Evolutionary conservation across 2,888 invertebrate genomes (phyloP).

Genomic region (Mantis religiosa): DNA sequence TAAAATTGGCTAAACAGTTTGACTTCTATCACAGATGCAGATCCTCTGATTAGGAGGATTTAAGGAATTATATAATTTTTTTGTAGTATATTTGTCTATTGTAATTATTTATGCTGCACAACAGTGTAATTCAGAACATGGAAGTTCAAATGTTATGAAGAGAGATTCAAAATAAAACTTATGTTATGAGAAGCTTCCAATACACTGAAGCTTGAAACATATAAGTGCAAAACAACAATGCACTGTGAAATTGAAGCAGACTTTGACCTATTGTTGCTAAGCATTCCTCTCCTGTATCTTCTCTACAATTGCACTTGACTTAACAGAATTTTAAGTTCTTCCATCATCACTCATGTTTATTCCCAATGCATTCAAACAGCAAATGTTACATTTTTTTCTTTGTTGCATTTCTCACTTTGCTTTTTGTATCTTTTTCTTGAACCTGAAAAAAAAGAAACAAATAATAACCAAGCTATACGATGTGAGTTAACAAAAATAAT

Average conservation of each 20-base stretch:
- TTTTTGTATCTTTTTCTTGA: constrained; percentile 20
- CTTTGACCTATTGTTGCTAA: neutral
- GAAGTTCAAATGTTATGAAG: neutral
- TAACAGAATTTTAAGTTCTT: neutral
- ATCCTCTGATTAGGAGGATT: neutral
- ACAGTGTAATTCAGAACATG: neutral
- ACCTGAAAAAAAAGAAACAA: constrained; percentile 22
- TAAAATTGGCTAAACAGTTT: neutral
- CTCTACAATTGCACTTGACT: constrained; percentile 7
- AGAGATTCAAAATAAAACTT: neutral
- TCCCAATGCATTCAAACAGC: neutral
- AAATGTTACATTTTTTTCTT: constrained; percentile 23
- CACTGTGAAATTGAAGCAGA: neutral
- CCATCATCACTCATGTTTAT: neutral
- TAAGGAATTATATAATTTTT: neutral
- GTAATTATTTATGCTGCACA: neutral
- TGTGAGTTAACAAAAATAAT: no score
- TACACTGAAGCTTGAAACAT: constrained; percentile 2
- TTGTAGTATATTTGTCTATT: neutral
- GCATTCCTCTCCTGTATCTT: neutral
- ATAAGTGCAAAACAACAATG: neutral
- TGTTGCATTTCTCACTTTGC: constrained; percentile 20
- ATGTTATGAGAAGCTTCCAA: neutral
- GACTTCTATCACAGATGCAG: neutral
- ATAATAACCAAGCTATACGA: neutral